phyloP scores from a whole-genome alignment of 1,140 invertebrate genomes.

The Lepidurus packardi region DNA sequence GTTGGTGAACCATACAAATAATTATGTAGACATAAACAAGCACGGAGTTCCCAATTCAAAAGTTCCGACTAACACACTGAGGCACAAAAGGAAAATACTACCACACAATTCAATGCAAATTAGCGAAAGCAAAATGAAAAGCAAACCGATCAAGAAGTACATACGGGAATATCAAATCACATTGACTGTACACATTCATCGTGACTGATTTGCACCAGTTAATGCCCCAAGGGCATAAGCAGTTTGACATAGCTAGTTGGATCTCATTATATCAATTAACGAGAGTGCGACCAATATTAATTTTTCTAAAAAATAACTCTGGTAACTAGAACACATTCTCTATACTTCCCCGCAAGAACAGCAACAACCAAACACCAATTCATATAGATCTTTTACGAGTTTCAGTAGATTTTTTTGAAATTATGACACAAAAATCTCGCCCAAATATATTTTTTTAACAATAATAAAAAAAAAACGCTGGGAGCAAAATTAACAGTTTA shows the following conservation, averaged over 20 bases:
- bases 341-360: neutral
- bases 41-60: neutral
- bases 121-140: neutral
- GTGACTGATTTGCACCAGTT: conserved; percentile 21
- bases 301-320: neutral
- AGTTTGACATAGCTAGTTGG: conserved; percentile 11
- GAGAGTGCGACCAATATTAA: conserved; percentile 11
- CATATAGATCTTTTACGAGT: neutral
- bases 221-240: conserved; percentile 6
- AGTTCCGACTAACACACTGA: neutral
- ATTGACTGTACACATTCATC: conserved; percentile 22
- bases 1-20: neutral
- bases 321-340: neutral
- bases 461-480: neutral
- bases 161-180: neutral
- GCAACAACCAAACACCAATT: neutral
- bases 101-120: neutral
- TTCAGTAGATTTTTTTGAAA: neutral
- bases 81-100: neutral
- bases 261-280: conserved; percentile 16
- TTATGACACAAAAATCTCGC: neutral
- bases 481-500: conserved; percentile 12
- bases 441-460: conserved; percentile 9
- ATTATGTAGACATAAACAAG: no score
- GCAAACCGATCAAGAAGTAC: neutral